Percentiles rank a stretch among this genome's conserved stretches.
phyloP scores from a whole-genome alignment of 2,888 invertebrate species.

The Panorpa germanica region DNA sequence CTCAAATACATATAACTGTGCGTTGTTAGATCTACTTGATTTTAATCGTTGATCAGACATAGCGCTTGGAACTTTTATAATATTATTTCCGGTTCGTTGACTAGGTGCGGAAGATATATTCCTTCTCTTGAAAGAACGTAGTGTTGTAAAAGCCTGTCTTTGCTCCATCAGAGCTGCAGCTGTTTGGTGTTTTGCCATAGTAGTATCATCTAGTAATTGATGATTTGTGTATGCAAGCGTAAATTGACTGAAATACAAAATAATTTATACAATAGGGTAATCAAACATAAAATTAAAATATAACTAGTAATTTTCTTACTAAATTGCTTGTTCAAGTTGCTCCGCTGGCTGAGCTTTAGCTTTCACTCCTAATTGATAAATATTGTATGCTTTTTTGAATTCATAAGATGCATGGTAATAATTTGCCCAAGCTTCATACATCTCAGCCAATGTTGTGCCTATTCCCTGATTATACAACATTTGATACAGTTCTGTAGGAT shows the following conservation, averaged over 20 bases:
- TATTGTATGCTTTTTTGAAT: slow-evolving; percentile 63
- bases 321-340: slow-evolving; percentile 51
- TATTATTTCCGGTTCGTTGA: slow-evolving; percentile 32
- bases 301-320: slow-evolving; percentile 4
- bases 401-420: slow-evolving; percentile 68
- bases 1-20: too few species aligned
- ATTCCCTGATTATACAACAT: slow-evolving; percentile 63
- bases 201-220: slow-evolving; percentile 41
- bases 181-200: slow-evolving; percentile 30
- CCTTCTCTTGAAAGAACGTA: slow-evolving; percentile 46
- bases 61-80: too few species aligned
- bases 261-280: not conserved
- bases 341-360: slow-evolving; percentile 64
- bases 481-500: slow-evolving; percentile 62
- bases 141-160: slow-evolving; percentile 54
- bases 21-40: too few species aligned
- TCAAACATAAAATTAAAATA: not conserved
- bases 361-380: slow-evolving; percentile 58
- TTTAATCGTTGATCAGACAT: too few species aligned
- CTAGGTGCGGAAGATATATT: slow-evolving; percentile 30
- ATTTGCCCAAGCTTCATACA: slow-evolving; percentile 82
- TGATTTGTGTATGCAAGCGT: slow-evolving; percentile 48
- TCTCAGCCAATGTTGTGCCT: slow-evolving; percentile 62
- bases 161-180: slow-evolving; percentile 45
- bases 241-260: slow-evolving; percentile 46